phyloP scores from a whole-genome alignment of 2,888 invertebrate species.

The Volucella inflata region DNA sequence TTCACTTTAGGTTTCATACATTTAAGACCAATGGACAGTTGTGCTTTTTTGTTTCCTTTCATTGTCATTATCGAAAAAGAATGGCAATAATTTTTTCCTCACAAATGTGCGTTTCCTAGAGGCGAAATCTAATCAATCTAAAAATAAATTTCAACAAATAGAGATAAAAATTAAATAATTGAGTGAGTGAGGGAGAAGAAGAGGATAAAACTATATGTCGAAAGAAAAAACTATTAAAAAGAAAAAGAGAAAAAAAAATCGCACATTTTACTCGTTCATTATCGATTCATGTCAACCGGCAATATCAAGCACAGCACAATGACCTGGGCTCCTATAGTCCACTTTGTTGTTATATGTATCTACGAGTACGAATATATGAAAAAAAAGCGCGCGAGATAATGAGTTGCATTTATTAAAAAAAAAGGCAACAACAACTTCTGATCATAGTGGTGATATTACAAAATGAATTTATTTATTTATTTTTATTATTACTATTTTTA shows the following conservation, averaged over 20 bases:
- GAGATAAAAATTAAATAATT: background rate
- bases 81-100: too few relatives aligned
- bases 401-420: constrained; percentile 47
- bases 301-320: constrained; percentile 58
- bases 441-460: constrained; percentile 42
- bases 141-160: background rate
- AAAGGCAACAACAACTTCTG: constrained; percentile 14
- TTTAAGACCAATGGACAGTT: too few relatives aligned
- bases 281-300: constrained; percentile 67
- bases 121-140: too few relatives aligned
- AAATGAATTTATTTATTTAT: constrained; percentile 31
- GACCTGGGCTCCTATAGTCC: constrained; percentile 64
- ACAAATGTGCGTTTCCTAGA: too few relatives aligned
- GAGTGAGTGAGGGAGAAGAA: background rate
- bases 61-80: too few relatives aligned
- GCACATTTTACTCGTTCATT: constrained; percentile 46
- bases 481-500: constrained; percentile 15
- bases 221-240: background rate
- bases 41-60: too few relatives aligned
- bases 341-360: background rate
- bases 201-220: background rate
- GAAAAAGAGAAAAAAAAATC: constrained; percentile 12
- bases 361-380: constrained; percentile 17
- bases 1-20: too few relatives aligned
- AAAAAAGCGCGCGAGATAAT: constrained; percentile 57